These are phyloP conservation scores for Elegia similella DNA, from an alignment of 2,888 invertebrate species.

Conservation along the genomic window DNA sequence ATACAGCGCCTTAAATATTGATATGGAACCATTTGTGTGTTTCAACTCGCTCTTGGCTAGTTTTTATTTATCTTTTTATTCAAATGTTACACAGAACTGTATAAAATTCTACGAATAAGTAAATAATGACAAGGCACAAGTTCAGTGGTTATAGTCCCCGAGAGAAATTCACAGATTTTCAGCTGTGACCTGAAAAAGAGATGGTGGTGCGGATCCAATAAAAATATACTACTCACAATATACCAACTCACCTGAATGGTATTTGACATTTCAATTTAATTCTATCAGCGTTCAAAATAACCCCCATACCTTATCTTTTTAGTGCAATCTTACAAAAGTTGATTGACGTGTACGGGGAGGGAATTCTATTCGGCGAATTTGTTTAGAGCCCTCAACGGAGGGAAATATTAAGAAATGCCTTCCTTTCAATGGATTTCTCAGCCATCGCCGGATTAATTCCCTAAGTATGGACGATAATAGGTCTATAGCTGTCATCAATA, in stretches of 20 bases:
- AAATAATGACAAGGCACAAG: too few species aligned
- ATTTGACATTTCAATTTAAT: not conserved
- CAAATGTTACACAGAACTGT: too few species aligned
- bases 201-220: too few species aligned
- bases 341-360: constrained; percentile 64
- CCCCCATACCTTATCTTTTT: constrained; percentile 45
- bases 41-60: too few species aligned
- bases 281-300: not conserved
- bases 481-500: constrained; percentile 19
- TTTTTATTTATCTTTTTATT: too few species aligned
- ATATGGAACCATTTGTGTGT: too few species aligned
- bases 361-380: constrained; percentile 64
- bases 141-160: too few species aligned
- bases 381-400: constrained; percentile 58
- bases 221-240: too few species aligned
- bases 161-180: too few species aligned
- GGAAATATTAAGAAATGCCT: constrained; percentile 59
- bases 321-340: constrained; percentile 62
- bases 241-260: not conserved
- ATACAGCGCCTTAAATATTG: too few species aligned
- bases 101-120: too few species aligned
- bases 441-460: constrained; percentile 44
- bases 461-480: constrained; percentile 29
- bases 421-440: constrained; percentile 44
- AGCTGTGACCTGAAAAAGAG: too few species aligned